phyloP scores from a whole-genome alignment of 2,797 vertebrate genomes.

The Aplochiton taeniatus region DNA sequence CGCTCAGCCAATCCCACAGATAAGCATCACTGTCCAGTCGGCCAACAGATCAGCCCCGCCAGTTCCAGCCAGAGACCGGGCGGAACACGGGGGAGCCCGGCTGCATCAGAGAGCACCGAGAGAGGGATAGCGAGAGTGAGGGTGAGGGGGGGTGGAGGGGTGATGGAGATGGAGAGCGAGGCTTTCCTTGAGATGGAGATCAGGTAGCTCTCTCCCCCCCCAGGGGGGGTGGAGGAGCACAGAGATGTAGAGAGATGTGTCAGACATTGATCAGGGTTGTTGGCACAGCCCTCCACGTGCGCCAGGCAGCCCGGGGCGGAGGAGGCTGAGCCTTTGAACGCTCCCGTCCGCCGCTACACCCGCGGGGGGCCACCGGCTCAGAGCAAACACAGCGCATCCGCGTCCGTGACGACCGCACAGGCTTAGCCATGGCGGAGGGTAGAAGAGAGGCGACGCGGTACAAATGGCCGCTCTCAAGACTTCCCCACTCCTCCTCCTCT shows the following conservation, averaged over 20 bases:
- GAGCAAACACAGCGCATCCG: no score
- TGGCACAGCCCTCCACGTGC: no score
- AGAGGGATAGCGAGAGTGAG: neutral
- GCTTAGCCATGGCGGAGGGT: no score
- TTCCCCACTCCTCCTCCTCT: conserved; percentile 13
- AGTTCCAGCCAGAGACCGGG: conserved; percentile 14
- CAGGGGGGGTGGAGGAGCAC: neutral
- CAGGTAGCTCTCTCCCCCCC: neutral
- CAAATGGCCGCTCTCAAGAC: neutral
- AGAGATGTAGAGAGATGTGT: neutral
- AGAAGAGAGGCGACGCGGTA: neutral
- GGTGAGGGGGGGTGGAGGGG: neutral
- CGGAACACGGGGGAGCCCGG: conserved; percentile 8
- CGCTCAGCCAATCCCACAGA: conserved; percentile 47
- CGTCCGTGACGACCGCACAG: no score
- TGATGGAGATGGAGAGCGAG: neutral
- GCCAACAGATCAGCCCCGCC: conserved; percentile 41
- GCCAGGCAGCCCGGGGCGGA: no score
- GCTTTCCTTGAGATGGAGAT: neutral
- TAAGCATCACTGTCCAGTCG: conserved; percentile 58
- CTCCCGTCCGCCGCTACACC: no score
- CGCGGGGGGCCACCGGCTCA: no score
- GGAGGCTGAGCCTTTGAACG: no score
- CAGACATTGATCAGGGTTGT: neutral
- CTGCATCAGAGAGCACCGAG: conserved; percentile 31